Evolutionary conservation across 2,113 vertebrate genomes (phyloP), one percentile per base, ranked within the genome.

Genomic region (Pachypanchax playfairii): DNA sequence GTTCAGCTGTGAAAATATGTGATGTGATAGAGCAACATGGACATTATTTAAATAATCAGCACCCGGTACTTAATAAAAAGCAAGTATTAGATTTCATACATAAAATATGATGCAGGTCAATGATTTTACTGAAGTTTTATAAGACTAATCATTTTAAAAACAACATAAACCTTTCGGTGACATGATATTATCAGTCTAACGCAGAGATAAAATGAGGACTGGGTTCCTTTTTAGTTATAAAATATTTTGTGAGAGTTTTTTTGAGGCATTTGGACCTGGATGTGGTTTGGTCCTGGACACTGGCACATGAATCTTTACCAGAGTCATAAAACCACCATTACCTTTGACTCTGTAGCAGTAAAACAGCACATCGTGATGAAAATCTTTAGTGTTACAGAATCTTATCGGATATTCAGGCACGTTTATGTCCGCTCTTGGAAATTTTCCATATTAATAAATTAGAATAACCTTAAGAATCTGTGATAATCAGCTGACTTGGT

Each of bases 401-500:
- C 41, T 46, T 31, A 39, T 41, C 43, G 31, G 14, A 51, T 31
- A 56, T 79, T 65, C 83, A 76, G 59, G 55, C 10, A 46, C 55
- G 41, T 55, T 26, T 11, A 71, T 59, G 22, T 11, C 25, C 41
- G 33, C 62, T 47, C 49, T 33, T 63, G 67, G 31, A 70, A 25
- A 49, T 48, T 70, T 73, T 84, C 68, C 73, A 70, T 48, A 52
- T 83, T 59, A 66, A 24, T 24, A 62, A 77, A 66, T 13, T 4
- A 46, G 22, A 55, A 25, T 4, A 24, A 21, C 57, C 3, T 9
- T 38, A 52, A 36, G 61, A 50, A 29, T 69, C 42, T 29, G 12
- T 21, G 22, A 77, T 71, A 73, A 82, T 84, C 63, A 80, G 80
- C 80, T 83, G 70, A 82, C 72, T 70, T 24, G 58, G 66, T 62